Evolutionary conservation across 23 tunicate species (phyloP).

Genomic region (Diplosoma virens): DNA sequence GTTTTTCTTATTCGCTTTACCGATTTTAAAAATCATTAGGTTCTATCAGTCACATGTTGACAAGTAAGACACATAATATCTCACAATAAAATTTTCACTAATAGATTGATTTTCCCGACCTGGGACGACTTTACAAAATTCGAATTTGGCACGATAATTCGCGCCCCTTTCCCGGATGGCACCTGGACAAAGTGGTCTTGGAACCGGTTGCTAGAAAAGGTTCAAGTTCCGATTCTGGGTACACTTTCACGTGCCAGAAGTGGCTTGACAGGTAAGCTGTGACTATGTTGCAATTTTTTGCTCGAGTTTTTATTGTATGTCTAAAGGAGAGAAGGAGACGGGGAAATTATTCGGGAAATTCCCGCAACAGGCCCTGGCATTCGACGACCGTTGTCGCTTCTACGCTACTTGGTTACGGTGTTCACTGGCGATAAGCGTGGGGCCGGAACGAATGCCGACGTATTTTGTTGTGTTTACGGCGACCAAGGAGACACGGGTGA

Average conservation of each 20-base stretch:
- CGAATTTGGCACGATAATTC: slow-evolving; percentile 99
- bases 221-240: slow-evolving; percentile 6
- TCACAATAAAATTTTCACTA: too few relatives aligned
- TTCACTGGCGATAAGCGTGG: slow-evolving; percentile 89
- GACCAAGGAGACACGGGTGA: slow-evolving; percentile 96
- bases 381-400: slow-evolving; percentile 60
- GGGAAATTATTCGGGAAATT: slow-evolving; percentile 88
- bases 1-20: too few relatives aligned
- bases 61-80: too few relatives aligned
- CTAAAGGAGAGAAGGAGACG: slow-evolving; percentile 70
- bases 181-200: slow-evolving; percentile 77
- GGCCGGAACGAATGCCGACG: slow-evolving; percentile 98
- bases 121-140: slow-evolving; percentile 80
- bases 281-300: not conserved
- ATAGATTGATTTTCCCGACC: slow-evolving; percentile 78
- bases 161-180: slow-evolving; percentile 95
- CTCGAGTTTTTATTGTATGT: not conserved
- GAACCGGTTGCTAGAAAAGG: slow-evolving; percentile 61
- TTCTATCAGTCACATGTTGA: too few relatives aligned
- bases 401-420: slow-evolving; percentile 83
- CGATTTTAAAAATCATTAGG: too few relatives aligned
- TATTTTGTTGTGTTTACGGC: slow-evolving; percentile 83
- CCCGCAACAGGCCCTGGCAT: slow-evolving; percentile 86
- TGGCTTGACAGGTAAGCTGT: slow-evolving; percentile 68
- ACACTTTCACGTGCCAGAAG: slow-evolving; percentile 67